Evolutionary conservation across 2,113 vertebrate genomes (phyloP).

Genomic region (Aptenodytes forsteri): DNA sequence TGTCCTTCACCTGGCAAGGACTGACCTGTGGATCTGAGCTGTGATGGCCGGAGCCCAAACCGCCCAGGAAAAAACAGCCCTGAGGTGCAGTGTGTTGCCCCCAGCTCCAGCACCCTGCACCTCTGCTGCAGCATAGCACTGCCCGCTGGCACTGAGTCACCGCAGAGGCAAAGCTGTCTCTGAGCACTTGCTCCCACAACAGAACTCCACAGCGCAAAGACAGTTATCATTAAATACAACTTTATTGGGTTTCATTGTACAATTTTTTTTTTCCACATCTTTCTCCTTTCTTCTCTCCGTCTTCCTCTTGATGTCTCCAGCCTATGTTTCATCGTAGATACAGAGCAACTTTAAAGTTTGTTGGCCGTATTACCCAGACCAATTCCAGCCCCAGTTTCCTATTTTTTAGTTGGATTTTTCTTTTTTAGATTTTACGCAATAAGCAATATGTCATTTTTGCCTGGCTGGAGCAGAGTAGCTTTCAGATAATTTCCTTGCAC

Average conservation of each 20-base stretch:
- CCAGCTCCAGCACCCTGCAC: background rate
- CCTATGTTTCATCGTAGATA: fast-evolving
- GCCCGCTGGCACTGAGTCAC: background rate
- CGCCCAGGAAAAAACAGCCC: fast-evolving
- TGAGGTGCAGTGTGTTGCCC: too few species aligned
- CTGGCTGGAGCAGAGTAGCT: background rate
- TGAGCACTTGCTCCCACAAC: background rate
- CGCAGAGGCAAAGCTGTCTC: fast-evolving
- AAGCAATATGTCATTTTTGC: background rate
- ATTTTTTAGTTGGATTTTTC: too few species aligned
- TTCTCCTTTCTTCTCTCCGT: background rate
- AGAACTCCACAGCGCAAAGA: background rate
- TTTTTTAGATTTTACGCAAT: background rate
- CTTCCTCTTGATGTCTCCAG: background rate
- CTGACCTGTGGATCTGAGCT: background rate
- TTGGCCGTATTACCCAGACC: background rate
- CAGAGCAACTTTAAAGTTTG: background rate
- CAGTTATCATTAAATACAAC: background rate
- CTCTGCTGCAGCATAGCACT: fast-evolving
- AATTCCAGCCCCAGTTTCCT: background rate
- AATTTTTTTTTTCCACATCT: background rate
- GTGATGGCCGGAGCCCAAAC: background rate
- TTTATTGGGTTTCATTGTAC: background rate
- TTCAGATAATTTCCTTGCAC: background rate
- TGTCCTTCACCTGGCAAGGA: background rate